Percentiles rank a stretch among this genome's conserved stretches.
These are phyloP conservation scores for Eptatretus atami DNA, from an alignment of 2,797 vertebrate species.

Conservation along the genomic window DNA sequence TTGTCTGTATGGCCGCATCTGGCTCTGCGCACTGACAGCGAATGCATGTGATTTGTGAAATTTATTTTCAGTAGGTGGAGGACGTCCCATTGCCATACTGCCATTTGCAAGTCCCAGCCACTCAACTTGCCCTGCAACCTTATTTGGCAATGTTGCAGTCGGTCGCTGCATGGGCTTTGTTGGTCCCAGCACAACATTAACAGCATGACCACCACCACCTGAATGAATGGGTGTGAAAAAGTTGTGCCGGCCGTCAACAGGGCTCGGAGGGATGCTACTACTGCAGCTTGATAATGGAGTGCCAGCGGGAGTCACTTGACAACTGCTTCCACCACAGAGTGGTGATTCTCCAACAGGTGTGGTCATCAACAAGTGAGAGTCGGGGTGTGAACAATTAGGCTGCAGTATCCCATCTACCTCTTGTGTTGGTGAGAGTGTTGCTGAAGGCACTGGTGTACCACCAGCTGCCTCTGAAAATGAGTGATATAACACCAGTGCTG, in stretches of 20 bases:
- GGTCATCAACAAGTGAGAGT: slow-evolving; percentile 36
- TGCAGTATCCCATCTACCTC: slow-evolving; percentile 44
- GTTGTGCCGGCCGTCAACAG: slow-evolving; percentile 78
- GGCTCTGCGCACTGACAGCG: slow-evolving; percentile 30
- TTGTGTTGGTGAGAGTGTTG: slow-evolving; percentile 48
- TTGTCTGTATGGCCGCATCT: slow-evolving; percentile 29
- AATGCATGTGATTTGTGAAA: slow-evolving; percentile 95
- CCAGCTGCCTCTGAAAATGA: no score
- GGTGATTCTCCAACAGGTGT: slow-evolving; percentile 39
- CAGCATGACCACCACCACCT: slow-evolving; percentile 49
- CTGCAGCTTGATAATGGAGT: slow-evolving; percentile 89
- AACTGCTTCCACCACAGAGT: slow-evolving; percentile 46
- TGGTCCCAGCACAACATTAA: slow-evolving; percentile 52
- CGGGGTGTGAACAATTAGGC: slow-evolving; percentile 22
- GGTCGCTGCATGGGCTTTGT: slow-evolving; percentile 96
- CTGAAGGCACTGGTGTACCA: slow-evolving; percentile 33
- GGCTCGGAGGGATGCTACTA: slow-evolving; percentile 66
- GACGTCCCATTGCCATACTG: slow-evolving; percentile 25
- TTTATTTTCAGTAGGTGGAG: slow-evolving; percentile 52
- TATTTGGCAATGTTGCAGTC: slow-evolving; percentile 71
- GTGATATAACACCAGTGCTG: no score
- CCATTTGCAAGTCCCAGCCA: slow-evolving; percentile 28
- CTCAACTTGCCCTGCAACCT: slow-evolving; percentile 88
- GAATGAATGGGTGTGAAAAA: slow-evolving; percentile 96
- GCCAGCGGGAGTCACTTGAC: slow-evolving; percentile 55